A percentile compares a stretch with the other conserved stretches of the same genome.
Evolutionary conservation across 2,888 invertebrate genomes (phyloP).

Genomic region (Trachelus iudaicus): DNA sequence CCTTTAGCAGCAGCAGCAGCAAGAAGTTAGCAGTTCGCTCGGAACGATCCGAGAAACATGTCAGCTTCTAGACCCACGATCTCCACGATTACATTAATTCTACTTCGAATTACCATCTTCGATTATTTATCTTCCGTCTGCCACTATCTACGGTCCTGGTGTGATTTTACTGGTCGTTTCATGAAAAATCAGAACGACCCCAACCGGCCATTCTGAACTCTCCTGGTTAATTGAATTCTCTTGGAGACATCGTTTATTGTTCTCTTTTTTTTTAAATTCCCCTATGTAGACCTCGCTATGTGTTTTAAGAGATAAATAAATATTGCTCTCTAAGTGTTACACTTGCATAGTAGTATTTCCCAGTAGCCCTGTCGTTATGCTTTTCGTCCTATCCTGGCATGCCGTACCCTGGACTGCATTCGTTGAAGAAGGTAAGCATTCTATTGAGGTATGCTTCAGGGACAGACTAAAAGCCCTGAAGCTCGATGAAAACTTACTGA

Average conservation of each 20-base stretch:
- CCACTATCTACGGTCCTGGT: background rate
- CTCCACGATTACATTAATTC: background rate
- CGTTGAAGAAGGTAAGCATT: background rate
- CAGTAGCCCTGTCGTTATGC: background rate
- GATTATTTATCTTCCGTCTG: background rate
- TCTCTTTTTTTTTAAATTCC: background rate
- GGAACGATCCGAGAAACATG: constrained; percentile 59
- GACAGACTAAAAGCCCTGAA: background rate
- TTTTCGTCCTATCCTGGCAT: background rate
- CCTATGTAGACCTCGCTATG: constrained; percentile 1
- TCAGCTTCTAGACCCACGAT: constrained; percentile 51
- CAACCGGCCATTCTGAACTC: background rate
- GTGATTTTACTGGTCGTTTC: background rate
- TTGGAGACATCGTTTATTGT: background rate
- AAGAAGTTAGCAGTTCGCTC: constrained; percentile 50
- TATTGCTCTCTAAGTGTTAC: background rate
- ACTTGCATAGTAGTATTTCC: background rate
- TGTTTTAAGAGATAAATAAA: constrained; percentile 2
- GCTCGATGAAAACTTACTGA: constrained; percentile 11
- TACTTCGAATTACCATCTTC: background rate
- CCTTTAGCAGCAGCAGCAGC: constrained; percentile 37
- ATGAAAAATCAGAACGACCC: background rate
- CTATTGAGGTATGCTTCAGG: background rate
- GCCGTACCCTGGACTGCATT: background rate
- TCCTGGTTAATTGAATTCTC: background rate